A percentile compares a stretch with the other conserved stretches of the same genome.
Evolutionary conservation across 2,113 vertebrate species (phyloP).

Genomic region (Climacteris rufus): DNA sequence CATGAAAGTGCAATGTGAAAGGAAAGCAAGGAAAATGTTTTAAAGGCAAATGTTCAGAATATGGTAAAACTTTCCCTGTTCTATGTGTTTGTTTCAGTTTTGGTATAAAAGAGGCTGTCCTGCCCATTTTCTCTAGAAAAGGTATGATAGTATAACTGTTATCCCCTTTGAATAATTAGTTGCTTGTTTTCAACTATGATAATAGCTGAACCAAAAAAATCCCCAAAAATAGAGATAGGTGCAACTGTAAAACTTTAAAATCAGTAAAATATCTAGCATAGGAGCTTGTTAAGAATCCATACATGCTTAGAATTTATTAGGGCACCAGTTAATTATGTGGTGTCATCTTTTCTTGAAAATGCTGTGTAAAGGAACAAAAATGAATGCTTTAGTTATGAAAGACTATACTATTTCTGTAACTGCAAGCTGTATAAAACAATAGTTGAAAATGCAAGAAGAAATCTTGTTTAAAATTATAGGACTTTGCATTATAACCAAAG

Average conservation of each 20-base stretch:
- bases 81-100: constrained; percentile 53
- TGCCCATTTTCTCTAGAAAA: constrained; percentile 51
- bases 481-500: neutral
- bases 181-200: constrained; percentile 33
- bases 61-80: constrained; percentile 17
- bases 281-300: neutral
- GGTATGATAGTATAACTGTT: neutral
- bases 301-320: constrained; percentile 10
- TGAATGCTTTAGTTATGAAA: constrained; percentile 11
- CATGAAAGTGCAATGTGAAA: constrained; percentile 28
- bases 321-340: neutral
- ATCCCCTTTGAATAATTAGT: constrained; percentile 30
- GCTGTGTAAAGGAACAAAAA: constrained; percentile 2
- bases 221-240: neutral
- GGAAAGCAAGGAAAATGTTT: constrained; percentile 24
- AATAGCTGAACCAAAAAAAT: constrained; percentile 37
- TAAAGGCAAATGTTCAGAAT: constrained; percentile 6
- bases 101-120: constrained; percentile 39
- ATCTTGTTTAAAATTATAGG: neutral
- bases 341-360: constrained; percentile 19
- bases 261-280: neutral
- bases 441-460: neutral
- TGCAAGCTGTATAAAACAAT: neutral
- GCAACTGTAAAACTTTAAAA: constrained; percentile 20
- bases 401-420: neutral